phyloP scores from a whole-genome alignment of 2,113 vertebrate species.

The Sinocyclocheilus grahami region DNA sequence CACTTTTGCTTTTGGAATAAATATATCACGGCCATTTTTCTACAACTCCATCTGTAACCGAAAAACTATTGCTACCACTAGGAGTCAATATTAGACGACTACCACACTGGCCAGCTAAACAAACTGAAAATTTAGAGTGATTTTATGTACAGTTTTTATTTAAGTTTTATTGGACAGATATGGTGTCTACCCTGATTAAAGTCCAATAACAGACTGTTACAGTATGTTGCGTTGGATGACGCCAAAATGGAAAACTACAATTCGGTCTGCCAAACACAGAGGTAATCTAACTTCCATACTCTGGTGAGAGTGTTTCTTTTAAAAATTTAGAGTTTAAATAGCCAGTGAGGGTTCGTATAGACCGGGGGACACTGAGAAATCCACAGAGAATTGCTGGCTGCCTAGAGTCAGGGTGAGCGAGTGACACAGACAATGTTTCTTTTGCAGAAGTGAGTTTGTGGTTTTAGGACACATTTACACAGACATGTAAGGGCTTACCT shows the following conservation, averaged over 20 bases:
- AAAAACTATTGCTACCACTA: background rate
- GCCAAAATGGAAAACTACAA: background rate
- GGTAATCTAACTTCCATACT: background rate
- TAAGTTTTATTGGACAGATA: background rate
- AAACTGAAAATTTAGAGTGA: background rate
- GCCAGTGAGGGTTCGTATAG: background rate
- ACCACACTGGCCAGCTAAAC: background rate
- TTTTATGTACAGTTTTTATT: background rate
- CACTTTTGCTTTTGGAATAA: too few relatives aligned
- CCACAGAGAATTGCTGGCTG: conserved; percentile 1
- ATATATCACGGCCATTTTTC: too few relatives aligned
- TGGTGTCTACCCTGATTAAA: background rate
- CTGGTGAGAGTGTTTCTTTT: background rate
- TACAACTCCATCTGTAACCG: too few relatives aligned
- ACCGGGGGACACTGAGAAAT: background rate
- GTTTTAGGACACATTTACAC: conserved; percentile 25
- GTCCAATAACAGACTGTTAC: background rate
- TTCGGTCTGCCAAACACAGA: background rate
- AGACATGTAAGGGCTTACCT: background rate
- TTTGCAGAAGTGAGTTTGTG: conserved; percentile 22
- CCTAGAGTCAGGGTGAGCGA: background rate
- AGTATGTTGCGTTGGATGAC: background rate
- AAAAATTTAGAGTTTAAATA: conserved; percentile 3
- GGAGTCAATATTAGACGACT: background rate
- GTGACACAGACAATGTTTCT: background rate